Conservation (phyloP, 2,113 vertebrate species). For the Sapajus apella region DNA sequence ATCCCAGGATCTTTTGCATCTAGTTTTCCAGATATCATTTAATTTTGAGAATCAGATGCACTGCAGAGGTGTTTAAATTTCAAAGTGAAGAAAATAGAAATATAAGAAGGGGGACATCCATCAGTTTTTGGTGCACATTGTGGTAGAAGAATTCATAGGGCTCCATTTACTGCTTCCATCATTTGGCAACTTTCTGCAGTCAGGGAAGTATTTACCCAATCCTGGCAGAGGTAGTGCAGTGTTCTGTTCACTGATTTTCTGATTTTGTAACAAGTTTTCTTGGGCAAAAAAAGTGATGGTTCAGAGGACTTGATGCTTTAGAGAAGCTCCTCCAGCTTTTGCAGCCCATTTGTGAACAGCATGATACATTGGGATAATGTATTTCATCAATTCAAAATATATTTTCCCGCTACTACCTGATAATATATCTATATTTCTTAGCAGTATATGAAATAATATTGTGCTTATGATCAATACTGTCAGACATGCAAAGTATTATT, state of each 20-base stretch:
- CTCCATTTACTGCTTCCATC: not conserved
- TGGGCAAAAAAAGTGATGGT: not conserved
- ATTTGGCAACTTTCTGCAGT: not conserved
- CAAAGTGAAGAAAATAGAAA: not conserved
- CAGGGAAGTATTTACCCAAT: not conserved
- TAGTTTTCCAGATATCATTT: not conserved
- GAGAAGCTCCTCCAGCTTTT: not conserved
- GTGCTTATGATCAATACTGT: not conserved
- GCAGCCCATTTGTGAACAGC: not conserved
- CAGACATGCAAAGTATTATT: not conserved
- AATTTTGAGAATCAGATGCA: not conserved
- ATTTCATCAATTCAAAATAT: not conserved
- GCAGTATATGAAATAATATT: not conserved
- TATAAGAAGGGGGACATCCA: not conserved
- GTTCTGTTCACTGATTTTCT: not conserved
- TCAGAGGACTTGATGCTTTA: not conserved
- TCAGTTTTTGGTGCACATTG: not conserved
- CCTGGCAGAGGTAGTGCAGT: not conserved
- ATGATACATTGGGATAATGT: not conserved
- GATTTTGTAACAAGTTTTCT: not conserved
- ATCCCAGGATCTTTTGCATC: not conserved
- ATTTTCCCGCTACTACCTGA: not conserved
- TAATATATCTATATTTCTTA: not conserved
- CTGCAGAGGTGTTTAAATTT: not conserved
- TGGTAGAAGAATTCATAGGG: not conserved